phyloP scores from a whole-genome alignment of 2,888 invertebrate species.

The Cinara cedri region DNA sequence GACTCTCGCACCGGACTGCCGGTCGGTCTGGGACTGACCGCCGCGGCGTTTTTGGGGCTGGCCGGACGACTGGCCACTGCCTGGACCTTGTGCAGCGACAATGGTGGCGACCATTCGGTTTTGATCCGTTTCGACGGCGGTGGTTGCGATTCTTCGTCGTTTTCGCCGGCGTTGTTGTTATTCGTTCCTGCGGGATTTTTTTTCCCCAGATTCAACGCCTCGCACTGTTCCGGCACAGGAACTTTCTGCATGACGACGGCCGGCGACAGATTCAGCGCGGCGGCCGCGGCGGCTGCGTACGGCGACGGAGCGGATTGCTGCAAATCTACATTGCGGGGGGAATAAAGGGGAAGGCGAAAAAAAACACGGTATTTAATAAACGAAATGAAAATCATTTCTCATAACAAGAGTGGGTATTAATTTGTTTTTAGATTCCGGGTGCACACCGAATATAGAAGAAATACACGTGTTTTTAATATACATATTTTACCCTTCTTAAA shows the following conservation, averaged over 20 bases:
- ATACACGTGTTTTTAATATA: too few relatives aligned
- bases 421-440: too few relatives aligned
- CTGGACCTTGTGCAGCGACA: not conserved
- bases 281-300: not conserved
- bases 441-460: too few relatives aligned
- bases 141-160: not conserved
- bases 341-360: too few relatives aligned
- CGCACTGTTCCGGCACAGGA: constrained; percentile 32
- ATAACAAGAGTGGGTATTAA: too few relatives aligned
- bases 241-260: not conserved
- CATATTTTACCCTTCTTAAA: too few relatives aligned
- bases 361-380: too few relatives aligned
- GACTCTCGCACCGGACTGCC: not conserved
- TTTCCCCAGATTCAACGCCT: constrained; percentile 43
- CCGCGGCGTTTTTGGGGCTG: not conserved
- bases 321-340: not conserved
- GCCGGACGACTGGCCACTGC: not conserved
- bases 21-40: not conserved
- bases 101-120: not conserved
- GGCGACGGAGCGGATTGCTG: not conserved
- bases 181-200: constrained; percentile 14
- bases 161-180: constrained; percentile 50
- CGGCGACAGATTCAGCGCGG: constrained; percentile 25
- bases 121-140: not conserved
- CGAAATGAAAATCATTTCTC: too few relatives aligned